Conservation (phyloP, 1,140 invertebrate species). For the Phenacoccus solenopsis region DNA sequence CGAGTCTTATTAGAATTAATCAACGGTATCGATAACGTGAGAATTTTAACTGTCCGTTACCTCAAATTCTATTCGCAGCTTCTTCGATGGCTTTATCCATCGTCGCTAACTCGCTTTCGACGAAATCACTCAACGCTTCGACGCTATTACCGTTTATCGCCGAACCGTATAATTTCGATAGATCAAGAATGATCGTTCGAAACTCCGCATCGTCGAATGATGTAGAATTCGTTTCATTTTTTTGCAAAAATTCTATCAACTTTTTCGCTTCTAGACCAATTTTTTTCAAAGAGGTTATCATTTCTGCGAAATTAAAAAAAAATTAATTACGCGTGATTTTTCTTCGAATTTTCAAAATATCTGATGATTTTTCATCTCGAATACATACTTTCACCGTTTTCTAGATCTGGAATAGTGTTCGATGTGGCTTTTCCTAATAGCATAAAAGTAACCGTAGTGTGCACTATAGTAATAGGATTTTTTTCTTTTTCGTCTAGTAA, state of each 20-base stretch:
- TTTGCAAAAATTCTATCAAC: conserved; percentile 31
- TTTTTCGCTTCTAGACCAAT: conserved; percentile 37
- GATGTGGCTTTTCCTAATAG: conserved; percentile 54
- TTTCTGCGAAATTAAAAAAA: conserved; percentile 36
- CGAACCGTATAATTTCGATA: conserved; percentile 40
- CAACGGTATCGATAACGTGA: too few species aligned
- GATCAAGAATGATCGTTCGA: conserved; percentile 29
- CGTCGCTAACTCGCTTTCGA: conserved; percentile 74
- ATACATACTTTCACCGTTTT: conserved; percentile 53
- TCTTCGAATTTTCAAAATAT: too few species aligned
- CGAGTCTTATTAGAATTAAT: too few species aligned
- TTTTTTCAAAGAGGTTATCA: conserved; percentile 46
- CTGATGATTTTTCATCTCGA: too few species aligned
- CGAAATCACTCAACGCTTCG: conserved; percentile 48
- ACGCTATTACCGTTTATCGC: conserved; percentile 36
- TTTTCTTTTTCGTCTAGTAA: conserved; percentile 19
- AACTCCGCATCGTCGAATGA: conserved; percentile 2
- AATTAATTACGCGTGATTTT: background rate
- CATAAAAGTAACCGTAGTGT: conserved; percentile 46
- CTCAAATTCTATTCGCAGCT: conserved; percentile 64
- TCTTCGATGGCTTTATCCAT: conserved; percentile 84
- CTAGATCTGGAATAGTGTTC: conserved; percentile 57
- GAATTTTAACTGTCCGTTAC: too few species aligned
- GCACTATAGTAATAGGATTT: conserved; percentile 35
- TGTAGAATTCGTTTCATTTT: background rate